Conservation (phyloP, 2,797 vertebrate species). For the Tragopan temminckii region DNA sequence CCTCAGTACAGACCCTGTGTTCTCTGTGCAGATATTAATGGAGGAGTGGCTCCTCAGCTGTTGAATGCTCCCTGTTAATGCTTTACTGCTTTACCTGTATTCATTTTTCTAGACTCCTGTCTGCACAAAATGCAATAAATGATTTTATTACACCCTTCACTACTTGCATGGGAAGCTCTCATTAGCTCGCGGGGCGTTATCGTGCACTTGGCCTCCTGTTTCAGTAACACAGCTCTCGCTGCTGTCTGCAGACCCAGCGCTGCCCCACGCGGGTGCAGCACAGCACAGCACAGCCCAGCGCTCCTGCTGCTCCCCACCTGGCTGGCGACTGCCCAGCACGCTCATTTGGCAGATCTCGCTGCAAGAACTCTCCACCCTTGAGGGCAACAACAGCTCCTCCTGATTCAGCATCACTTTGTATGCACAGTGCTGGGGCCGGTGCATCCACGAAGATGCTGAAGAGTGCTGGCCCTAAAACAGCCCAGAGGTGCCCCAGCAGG, state of each 20-base stretch:
- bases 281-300: too few relatives aligned
- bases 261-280: too few relatives aligned
- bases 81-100: conserved; percentile 95
- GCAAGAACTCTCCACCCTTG: not conserved
- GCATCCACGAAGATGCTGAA: not conserved
- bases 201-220: too few relatives aligned
- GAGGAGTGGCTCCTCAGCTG: conserved; percentile 91
- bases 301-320: too few relatives aligned
- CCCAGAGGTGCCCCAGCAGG: too few relatives aligned
- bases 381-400: not conserved
- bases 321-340: not conserved
- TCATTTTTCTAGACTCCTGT: conserved; percentile 97
- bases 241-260: too few relatives aligned
- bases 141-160: conserved; percentile 96
- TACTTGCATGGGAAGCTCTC: not conserved
- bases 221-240: too few relatives aligned
- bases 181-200: not conserved
- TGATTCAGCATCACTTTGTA: not conserved
- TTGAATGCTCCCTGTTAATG: conserved; percentile 96
- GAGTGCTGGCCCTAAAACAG: not conserved
- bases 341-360: not conserved
- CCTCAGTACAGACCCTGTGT: conserved; percentile 84
- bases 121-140: conserved; percentile 99
- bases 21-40: conserved; percentile 90
- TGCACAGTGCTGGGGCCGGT: too few relatives aligned